Evolutionary conservation across 1,140 invertebrate genomes (phyloP), one percentile per base, ranked within the genome.

Genomic region (Drosophila grimshawi): DNA sequence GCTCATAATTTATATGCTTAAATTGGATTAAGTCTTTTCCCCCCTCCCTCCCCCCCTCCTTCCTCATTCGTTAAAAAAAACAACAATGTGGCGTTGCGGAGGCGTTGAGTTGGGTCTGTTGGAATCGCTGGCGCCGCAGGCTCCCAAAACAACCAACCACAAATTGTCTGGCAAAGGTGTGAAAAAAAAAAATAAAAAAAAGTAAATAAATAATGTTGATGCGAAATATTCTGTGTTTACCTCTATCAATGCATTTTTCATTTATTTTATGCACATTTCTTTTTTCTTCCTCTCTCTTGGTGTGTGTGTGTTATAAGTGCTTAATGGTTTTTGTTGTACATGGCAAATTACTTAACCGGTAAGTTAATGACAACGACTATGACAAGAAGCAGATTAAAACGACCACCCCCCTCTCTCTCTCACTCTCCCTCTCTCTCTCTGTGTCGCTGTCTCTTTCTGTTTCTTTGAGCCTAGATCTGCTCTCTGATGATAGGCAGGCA

Each of bases 1-100:
- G 80, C 64, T 61, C 85, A 89, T 89, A 89, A 89, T 90, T 89
- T 89, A 89, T 89, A 85, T 79, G 78, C 78, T 72, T 59, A 89
- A 89, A 89, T 89, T 89, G 85, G 85, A 89, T 89, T 89, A 89
- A 85, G 79, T 80, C 64, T 30, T 59, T 32, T 10, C 29, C 39
- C 48, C 27, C n/a, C 29, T 5, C 30, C 45, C 11, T 2, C 8
- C 27, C 2, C 11, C 32, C 11, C 11, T n/a, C 19, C 10, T n/a
- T 67, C 19, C 19, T 19, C 19, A 1, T 1, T 19, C 19, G 19
- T 19, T 19, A 19, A 19, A 19, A 19, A 19, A 19, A 19, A 19
- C 19, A 19, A 19, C 19, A 19, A 43, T 66, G 52, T 60, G 51
- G 19, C 29, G 52, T 63, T 76, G 74, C 69, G 69, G 62, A 76